Evolutionary conservation across 1,140 invertebrate genomes (phyloP), one percentile per base, ranked within the genome.

Genomic region (Bombus confusus): DNA sequence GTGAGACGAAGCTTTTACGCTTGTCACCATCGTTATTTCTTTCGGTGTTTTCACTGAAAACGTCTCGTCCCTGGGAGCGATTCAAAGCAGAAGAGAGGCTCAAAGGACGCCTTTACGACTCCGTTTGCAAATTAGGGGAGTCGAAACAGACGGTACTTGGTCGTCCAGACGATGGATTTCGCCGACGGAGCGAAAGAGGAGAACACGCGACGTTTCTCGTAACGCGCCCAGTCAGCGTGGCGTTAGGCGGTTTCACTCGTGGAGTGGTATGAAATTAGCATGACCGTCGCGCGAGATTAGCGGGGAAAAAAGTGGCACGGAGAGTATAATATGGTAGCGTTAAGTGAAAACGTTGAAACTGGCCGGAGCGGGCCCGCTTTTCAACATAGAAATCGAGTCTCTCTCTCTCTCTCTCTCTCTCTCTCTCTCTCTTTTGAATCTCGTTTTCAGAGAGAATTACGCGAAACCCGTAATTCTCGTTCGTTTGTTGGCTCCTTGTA

Each of bases 291-390:
- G 28, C 52, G 18, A 13, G 28, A 57, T 78, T 57, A 69, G 34
- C 41, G 10, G 1, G 3, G 28, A 52, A 77, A 64, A 57, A 83
- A 69, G 62, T 83, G 41, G 62, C 34, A 43, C 81, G 34, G 5
- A n/a, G 31, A 37, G 72, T 10, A 31, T 34, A 68, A 64, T 41
- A 37, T 28, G n/a, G 37, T 31, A 68, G n/a, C 18, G 37, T 83
- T 77, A 69, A 43, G 73, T 83, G 81, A 83, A 83, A 62, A 77
- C 34, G 43, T 57, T 22, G 74, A 12, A 68, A 83, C 73, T 13
- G 6, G 62, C 37, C 28, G 41, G 34, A 22, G 47, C 22, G 13
- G 39, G 3, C 12, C 52, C 9, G 34, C n/a, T 77, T 80, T n/a
- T 80, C 28, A 12, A 2, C 62, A 43, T 57, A 25, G 73, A 66